phyloP scores from a whole-genome alignment of 2,113 vertebrate genomes.

The Onychostruthus taczanowskii region DNA sequence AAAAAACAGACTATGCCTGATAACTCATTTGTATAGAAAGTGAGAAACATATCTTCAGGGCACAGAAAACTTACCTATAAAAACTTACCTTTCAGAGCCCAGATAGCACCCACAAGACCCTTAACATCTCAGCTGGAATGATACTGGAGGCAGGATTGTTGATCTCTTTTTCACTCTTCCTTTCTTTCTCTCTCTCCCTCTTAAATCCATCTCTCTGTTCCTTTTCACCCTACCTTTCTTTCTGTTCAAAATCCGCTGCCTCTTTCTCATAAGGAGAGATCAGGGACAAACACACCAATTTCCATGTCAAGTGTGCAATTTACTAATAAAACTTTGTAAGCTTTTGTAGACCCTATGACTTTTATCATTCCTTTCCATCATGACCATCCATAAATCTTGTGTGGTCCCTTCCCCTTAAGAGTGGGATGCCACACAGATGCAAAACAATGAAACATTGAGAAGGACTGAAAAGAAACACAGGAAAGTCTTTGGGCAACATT shows the following conservation, averaged over 20 bases:
- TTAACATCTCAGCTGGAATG: background rate
- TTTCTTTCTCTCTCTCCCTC: background rate
- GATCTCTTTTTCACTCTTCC: background rate
- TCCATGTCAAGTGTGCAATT: background rate
- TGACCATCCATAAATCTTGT: background rate
- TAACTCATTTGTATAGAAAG: background rate
- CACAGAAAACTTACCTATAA: fast-evolving
- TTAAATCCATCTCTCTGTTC: background rate
- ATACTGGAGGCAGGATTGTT: background rate
- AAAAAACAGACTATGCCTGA: background rate
- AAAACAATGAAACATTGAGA: background rate
- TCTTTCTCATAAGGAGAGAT: background rate
- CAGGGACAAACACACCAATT: background rate
- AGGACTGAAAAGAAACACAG: background rate
- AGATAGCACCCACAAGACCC: too few relatives aligned
- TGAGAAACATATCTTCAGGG: background rate
- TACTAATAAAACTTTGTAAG: background rate
- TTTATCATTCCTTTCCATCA: background rate
- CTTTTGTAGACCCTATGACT: background rate
- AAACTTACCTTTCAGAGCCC: fast-evolving
- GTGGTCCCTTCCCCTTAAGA: background rate
- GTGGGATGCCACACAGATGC: too few relatives aligned
- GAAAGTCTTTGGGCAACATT: background rate
- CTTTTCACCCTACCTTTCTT: fast-evolving
- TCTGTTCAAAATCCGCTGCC: background rate